Evolutionary conservation across 2,113 vertebrate species (phyloP).

Genomic region (Passer montanus): DNA sequence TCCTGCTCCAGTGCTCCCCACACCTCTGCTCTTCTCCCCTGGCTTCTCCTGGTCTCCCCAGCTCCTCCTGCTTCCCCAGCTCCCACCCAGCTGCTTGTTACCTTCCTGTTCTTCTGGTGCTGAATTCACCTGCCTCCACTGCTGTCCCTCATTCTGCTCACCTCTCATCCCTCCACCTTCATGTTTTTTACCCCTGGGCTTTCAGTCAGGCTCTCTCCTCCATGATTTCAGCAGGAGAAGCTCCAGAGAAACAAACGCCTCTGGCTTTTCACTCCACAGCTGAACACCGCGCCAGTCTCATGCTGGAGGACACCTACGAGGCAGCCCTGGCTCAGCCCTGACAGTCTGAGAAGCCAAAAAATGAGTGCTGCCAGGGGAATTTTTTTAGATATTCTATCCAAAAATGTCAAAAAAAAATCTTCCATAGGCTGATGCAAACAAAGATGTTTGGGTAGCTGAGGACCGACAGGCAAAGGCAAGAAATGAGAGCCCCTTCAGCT

Average conservation of each 20-base stretch:
- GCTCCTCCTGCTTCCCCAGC: not conserved
- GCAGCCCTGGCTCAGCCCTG: not conserved
- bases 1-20: not conserved
- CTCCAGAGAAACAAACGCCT: not conserved
- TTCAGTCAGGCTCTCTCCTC: not conserved
- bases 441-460: not conserved
- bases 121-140: not conserved
- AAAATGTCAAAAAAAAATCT: not conserved
- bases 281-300: not conserved
- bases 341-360: not conserved
- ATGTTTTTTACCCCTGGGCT: not conserved
- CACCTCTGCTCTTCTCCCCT: not conserved
- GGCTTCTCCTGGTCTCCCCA: not conserved
- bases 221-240: not conserved
- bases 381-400: not conserved
- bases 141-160: not conserved
- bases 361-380: accelerated
- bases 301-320: not conserved
- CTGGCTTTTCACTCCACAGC: not conserved
- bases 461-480: not conserved
- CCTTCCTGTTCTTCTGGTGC: not conserved
- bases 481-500: not conserved
- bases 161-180: not conserved
- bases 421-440: not conserved
- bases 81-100: not conserved